phyloP scores from a whole-genome alignment of 2,797 vertebrate genomes.

The Propithecus perrieri region DNA sequence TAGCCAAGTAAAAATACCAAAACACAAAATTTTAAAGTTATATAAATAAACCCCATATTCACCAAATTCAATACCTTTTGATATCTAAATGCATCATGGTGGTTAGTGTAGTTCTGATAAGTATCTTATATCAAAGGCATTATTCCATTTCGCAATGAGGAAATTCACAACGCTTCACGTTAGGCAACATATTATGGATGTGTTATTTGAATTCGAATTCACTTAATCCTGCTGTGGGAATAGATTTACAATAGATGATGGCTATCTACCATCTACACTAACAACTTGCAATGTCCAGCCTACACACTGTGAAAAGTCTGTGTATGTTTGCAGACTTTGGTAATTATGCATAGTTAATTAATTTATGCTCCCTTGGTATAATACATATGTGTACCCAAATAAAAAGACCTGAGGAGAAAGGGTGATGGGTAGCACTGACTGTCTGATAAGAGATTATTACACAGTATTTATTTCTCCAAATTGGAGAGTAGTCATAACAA shows the following conservation, averaged over 20 bases:
- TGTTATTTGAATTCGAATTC: conserved; percentile 67
- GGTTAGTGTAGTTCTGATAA: not conserved
- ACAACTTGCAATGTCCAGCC: not conserved
- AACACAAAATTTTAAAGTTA: conserved; percentile 3
- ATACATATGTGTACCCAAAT: not conserved
- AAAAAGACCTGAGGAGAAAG: not conserved
- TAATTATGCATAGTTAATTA: conserved; percentile 40
- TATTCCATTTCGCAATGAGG: conserved; percentile 10
- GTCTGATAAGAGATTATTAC: not conserved
- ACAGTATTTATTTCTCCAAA: not conserved
- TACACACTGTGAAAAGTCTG: not conserved
- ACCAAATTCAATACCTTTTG: not conserved
- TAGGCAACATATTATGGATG: conserved; percentile 43
- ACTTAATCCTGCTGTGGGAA: conserved; percentile 50
- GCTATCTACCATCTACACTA: conserved; percentile 60
- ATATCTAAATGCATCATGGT: not conserved
- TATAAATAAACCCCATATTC: not conserved
- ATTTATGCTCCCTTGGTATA: not conserved
- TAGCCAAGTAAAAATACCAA: conserved; percentile 31
- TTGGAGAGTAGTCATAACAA: not conserved
- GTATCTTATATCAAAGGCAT: not conserved
- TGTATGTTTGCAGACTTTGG: not conserved
- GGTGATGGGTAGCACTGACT: not conserved
- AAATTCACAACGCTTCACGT: conserved; percentile 54
- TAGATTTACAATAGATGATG: conserved; percentile 46